phyloP scores from a whole-genome alignment of 2,888 invertebrate species.

The Perithous albicinctus region DNA sequence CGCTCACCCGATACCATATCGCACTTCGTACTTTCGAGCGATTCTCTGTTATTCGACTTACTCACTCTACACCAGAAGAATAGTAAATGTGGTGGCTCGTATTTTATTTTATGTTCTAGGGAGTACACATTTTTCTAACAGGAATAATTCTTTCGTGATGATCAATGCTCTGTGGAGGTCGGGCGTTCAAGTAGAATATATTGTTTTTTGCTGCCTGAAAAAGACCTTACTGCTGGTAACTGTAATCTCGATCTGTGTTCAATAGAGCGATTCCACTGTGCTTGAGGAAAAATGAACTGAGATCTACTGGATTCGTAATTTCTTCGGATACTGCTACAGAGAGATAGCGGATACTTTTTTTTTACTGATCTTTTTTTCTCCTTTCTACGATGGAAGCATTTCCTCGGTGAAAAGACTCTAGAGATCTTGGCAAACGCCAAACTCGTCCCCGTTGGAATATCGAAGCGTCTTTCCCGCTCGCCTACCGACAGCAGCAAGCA shows the following conservation, averaged over 20 bases:
- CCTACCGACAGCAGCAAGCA: conserved; percentile 59
- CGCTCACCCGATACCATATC: conserved; percentile 62
- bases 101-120: conserved; percentile 16
- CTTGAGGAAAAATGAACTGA: conserved; percentile 25
- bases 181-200: not conserved
- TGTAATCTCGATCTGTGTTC: not conserved
- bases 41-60: conserved; percentile 36
- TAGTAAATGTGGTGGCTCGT: conserved; percentile 10
- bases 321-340: conserved; percentile 48
- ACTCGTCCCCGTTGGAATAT: conserved; percentile 75
- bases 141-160: conserved; percentile 5
- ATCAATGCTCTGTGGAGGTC: not conserved
- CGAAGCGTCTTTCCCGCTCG: conserved; percentile 65
- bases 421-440: conserved; percentile 78
- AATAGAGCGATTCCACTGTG: not conserved
- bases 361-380: conserved; percentile 26
- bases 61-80: conserved; percentile 26
- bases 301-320: conserved; percentile 51
- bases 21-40: conserved; percentile 57
- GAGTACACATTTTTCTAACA: not conserved
- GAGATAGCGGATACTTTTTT: conserved; percentile 46
- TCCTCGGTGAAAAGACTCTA: conserved; percentile 65
- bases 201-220: not conserved
- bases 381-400: conserved; percentile 62
- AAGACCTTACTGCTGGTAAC: not conserved